Percentiles rank a stretch among this genome's conserved stretches.
Conservation (phyloP, 2,888 invertebrate genomes). For the Spodoptera exigua region DNA sequence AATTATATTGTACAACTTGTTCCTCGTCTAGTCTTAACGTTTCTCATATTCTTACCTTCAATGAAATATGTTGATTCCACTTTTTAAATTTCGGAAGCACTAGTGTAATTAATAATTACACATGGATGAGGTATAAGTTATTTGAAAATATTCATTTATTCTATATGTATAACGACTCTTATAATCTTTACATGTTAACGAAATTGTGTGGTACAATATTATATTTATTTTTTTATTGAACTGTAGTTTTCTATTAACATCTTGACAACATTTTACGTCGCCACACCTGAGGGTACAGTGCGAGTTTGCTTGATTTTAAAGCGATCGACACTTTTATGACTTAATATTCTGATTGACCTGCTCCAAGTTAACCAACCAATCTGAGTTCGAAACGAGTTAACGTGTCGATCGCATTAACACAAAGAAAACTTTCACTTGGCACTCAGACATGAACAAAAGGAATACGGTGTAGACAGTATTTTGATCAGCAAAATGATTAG, state of each 20-base stretch:
- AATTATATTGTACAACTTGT: conserved; percentile 58
- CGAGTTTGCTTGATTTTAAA: no score
- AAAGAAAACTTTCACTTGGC: no score
- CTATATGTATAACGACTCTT: conserved; percentile 50
- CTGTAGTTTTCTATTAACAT: conserved; percentile 73
- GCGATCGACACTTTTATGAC: no score
- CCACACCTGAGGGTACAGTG: conserved; percentile 19
- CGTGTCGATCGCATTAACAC: no score
- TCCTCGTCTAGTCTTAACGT: conserved; percentile 58
- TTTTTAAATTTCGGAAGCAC: conserved; percentile 38
- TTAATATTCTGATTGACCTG: no score
- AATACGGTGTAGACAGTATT: no score
- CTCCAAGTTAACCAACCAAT: no score
- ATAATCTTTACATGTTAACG: conserved; percentile 58
- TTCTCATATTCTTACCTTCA: conserved; percentile 29
- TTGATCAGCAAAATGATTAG: no score
- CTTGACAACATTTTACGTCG: conserved; percentile 51
- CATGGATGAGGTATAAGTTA: conserved; percentile 56
- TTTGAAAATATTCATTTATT: conserved; percentile 40
- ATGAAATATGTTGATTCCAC: conserved; percentile 46
- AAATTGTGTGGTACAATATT: conserved; percentile 70
- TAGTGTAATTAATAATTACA: conserved; percentile 37
- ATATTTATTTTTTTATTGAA: conserved; percentile 83
- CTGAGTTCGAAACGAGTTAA: no score
- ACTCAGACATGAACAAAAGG: background rate